Base-by-base conservation (phyloP, 2,113 vertebrate species). In the Polypterus senegalus region DNA sequence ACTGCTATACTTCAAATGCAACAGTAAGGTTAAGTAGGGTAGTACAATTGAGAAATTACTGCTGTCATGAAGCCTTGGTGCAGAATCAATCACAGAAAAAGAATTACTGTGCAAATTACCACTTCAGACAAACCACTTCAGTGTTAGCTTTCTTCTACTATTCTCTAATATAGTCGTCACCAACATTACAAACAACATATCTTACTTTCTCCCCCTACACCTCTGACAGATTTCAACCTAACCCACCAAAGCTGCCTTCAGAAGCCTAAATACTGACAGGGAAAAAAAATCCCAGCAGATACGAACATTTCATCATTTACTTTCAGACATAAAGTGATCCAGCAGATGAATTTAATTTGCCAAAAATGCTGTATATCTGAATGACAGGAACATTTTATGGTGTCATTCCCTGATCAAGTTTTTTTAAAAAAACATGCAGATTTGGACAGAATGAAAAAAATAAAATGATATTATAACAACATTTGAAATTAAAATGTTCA, bases 261-360 rank as follows among this genome's bases (percentile, higher is more conserved):
- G 3, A 8, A 56, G 7, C 53, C 60, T 68, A 46, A n/a, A 27
- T 55, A 62, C 0, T 3, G 2, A 61, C 47, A 53, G 43, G 11
- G 10, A 66, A 68, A 67, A 66, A 68, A 65, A 3, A 48, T 62
- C 5, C 46, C 11, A 5, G 4, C n/a, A 54, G 5, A 58, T 4
- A 55, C 57, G 45, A 52, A 46, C 3, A 47, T 59, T 56, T 47
- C 11, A 64, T 27, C 11, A 48, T 61, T 61, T 61, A 6, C 6
- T 60, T 4, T 48, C 49, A 48, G 6, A 60, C 46, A 60, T 9
- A 4, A 56, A 56, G 11, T n/a, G 11, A 56, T 27, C 27, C 27
- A 27, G 27, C 6, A 56, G 11, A 75, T 76, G 69, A 75, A 54
- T n/a, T 46, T 58, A 66, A 64, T 74, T 71, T 77, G 67, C 72